Evolutionary conservation across 2,113 vertebrate species (phyloP).

Genomic region (Tichodroma muraria): DNA sequence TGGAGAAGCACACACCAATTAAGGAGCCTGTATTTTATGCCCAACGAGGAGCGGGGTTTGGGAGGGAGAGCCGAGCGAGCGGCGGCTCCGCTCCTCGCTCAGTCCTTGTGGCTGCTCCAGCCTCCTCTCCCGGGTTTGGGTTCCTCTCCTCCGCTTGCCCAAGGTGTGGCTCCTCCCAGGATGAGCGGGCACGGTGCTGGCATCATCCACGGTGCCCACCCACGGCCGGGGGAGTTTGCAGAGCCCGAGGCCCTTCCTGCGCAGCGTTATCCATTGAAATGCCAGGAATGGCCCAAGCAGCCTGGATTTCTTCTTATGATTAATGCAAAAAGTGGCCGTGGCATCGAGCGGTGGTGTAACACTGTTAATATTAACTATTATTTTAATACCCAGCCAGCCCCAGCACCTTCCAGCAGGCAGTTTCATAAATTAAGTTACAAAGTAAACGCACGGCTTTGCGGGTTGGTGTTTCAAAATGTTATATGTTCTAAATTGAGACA

Average conservation of each 20-base stretch:
- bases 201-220: not conserved
- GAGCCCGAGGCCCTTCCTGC: not conserved
- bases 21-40: slow-evolving; percentile 91
- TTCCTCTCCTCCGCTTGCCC: not conserved
- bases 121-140: not conserved
- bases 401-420: not conserved
- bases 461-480: not conserved
- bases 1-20: slow-evolving; percentile 97
- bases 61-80: slow-evolving; percentile 62
- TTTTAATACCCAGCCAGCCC: not conserved
- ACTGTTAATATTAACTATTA: not conserved
- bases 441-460: fast-evolving
- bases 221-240: fast-evolving
- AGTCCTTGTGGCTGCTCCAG: not conserved
- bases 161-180: no score
- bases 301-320: not conserved
- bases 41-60: slow-evolving; percentile 71
- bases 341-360: not conserved
- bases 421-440: not conserved
- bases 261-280: fast-evolving
- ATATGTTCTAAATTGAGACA: not conserved
- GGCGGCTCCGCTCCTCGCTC: not conserved
- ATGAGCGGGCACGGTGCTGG: not conserved
- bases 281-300: not conserved
- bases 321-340: not conserved